A percentile compares a stretch with the other conserved stretches of the same genome.
These are phyloP conservation scores for Pseudonaja textilis DNA, from an alignment of 2,113 vertebrate species.

Conservation along the genomic window DNA sequence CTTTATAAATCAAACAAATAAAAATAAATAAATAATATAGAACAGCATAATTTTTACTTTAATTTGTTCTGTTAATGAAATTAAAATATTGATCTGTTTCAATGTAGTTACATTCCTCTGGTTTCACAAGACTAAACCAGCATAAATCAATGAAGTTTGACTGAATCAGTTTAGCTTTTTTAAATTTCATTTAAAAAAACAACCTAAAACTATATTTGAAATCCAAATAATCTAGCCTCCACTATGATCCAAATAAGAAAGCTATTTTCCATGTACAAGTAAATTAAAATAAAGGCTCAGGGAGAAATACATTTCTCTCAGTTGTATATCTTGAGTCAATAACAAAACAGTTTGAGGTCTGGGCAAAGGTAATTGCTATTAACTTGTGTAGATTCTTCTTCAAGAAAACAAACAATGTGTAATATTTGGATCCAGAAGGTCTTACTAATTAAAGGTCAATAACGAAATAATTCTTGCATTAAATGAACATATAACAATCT, in stretches of 20 bases:
- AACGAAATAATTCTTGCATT: background rate
- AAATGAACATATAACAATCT: background rate
- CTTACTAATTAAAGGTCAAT: background rate
- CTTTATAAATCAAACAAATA: background rate
- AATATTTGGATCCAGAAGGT: background rate
- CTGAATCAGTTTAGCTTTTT: background rate
- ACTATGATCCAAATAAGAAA: background rate
- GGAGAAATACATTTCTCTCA: background rate
- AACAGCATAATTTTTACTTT: background rate
- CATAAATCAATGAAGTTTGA: conserved; percentile 16
- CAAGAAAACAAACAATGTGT: background rate
- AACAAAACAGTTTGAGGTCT: background rate
- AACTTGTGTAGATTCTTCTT: background rate
- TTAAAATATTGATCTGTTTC: background rate
- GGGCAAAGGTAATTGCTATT: background rate
- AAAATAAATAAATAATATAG: background rate
- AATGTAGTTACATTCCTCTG: background rate
- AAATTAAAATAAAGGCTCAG: background rate
- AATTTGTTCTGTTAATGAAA: background rate
- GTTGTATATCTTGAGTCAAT: background rate
- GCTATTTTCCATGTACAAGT: background rate
- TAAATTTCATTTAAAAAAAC: background rate
- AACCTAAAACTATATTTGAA: background rate
- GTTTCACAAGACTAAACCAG: background rate
- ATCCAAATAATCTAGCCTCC: background rate